Percentiles rank a stretch among this genome's conserved stretches.
Evolutionary conservation across 2,888 invertebrate genomes (phyloP).

Genomic region (Drosophila falleni): DNA sequence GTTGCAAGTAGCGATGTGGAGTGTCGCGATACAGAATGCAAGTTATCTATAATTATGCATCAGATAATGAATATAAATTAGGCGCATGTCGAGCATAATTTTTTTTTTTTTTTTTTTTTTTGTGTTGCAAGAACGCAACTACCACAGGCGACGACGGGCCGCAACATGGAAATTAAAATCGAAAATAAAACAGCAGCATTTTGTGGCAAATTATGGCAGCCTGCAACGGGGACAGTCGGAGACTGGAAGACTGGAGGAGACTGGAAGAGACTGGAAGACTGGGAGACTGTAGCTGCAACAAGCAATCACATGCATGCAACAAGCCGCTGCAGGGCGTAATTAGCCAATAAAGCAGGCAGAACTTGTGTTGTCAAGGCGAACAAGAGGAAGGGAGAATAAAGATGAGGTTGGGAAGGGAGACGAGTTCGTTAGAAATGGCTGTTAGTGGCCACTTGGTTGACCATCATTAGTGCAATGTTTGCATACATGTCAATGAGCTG

Average conservation of each 20-base stretch:
- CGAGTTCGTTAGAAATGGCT: slow-evolving; percentile 59
- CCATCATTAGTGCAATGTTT: slow-evolving; percentile 74
- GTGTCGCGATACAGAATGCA: slow-evolving; percentile 29
- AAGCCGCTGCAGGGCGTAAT: slow-evolving; percentile 73
- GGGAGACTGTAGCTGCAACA: slow-evolving; percentile 41
- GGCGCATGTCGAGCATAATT: slow-evolving; percentile 65
- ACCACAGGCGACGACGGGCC: slow-evolving; percentile 54
- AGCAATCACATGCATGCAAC: slow-evolving; percentile 38
- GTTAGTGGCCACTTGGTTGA: slow-evolving; percentile 58
- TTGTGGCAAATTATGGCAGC: slow-evolving; percentile 72
- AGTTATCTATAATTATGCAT: slow-evolving; percentile 76
- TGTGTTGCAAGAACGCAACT: slow-evolving; percentile 23
- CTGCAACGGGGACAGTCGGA: not conserved
- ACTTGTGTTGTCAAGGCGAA: slow-evolving; percentile 11
- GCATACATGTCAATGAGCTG: slow-evolving; percentile 63
- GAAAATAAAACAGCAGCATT: slow-evolving; percentile 64
- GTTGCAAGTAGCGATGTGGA: not conserved
- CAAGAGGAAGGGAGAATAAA: not conserved
- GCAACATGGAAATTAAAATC: slow-evolving; percentile 69
- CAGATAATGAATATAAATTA: slow-evolving; percentile 80
- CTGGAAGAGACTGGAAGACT: not conserved
- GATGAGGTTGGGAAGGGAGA: slow-evolving; percentile 13
- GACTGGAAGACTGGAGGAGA: slow-evolving; percentile 25
- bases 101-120: too few species aligned
- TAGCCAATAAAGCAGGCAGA: slow-evolving; percentile 73